Percentiles rank a stretch among this genome's conserved stretches.
phyloP scores from a whole-genome alignment of 2,113 vertebrate species.

The Antigone vipio region DNA sequence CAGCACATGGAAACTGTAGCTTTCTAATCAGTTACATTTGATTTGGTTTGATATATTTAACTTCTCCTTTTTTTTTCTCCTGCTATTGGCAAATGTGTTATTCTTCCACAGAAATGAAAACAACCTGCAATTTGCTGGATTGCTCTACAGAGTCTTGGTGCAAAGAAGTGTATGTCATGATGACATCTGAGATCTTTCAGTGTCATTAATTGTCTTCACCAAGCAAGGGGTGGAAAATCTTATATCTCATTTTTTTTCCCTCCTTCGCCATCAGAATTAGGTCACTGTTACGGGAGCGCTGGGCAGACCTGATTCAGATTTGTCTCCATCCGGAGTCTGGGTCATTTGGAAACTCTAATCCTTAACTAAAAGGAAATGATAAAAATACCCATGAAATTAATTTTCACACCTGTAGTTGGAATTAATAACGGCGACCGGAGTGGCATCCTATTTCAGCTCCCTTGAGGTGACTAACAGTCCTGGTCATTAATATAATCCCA shows the following conservation, averaged over 20 bases:
- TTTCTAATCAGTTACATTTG: conserved; percentile 51
- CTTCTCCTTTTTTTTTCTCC: conserved; percentile 3
- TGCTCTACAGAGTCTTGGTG: not conserved
- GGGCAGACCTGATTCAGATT: not conserved
- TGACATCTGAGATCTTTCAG: conserved; percentile 23
- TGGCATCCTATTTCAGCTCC: conserved; percentile 63
- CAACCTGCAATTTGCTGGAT: not conserved
- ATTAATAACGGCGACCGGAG: conserved; percentile 47
- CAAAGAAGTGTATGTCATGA: not conserved
- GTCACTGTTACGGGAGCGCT: not conserved
- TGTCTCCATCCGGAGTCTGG: not conserved
- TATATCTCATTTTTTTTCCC: not conserved
- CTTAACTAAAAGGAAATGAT: conserved; percentile 47
- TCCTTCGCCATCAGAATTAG: not conserved
- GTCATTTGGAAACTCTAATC: conserved; percentile 29
- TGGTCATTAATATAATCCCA: conserved; percentile 64
- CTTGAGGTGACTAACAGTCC: conserved; percentile 67
- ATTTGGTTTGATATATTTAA: conserved; percentile 54
- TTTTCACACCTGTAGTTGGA: conserved; percentile 59
- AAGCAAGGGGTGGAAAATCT: not conserved
- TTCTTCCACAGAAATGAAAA: conserved; percentile 30
- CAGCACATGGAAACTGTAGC: conserved; percentile 10
- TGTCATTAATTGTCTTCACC: not conserved
- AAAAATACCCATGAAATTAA: conserved; percentile 59
- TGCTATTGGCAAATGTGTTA: not conserved